These are phyloP conservation scores for Dasyprocta punctata DNA, from an alignment of 2,113 vertebrate genomes.

Conservation along the genomic window DNA sequence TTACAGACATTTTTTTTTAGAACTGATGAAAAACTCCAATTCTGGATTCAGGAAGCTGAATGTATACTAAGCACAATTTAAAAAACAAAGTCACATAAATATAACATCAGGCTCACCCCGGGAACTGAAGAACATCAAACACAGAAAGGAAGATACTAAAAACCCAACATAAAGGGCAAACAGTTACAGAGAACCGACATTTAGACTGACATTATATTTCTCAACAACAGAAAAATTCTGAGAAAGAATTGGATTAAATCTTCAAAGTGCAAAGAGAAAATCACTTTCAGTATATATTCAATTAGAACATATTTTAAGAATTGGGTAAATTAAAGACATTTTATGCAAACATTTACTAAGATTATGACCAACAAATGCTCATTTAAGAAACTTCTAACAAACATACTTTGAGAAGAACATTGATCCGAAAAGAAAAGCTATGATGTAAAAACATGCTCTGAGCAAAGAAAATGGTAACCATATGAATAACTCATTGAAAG, in stretches of 20 bases:
- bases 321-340: conserved; percentile 48
- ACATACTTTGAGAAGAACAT: conserved; percentile 35
- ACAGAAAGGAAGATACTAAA: conserved; percentile 25
- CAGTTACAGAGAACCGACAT: conserved; percentile 1
- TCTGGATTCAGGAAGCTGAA: conserved; percentile 3
- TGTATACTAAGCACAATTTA: background rate
- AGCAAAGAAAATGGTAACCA: conserved; percentile 30
- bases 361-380: conserved; percentile 45
- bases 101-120: background rate
- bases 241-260: conserved; percentile 53
- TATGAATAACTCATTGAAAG: conserved; percentile 30
- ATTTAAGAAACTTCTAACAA: conserved; percentile 52
- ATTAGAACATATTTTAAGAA: conserved; percentile 43
- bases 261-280: conserved; percentile 60
- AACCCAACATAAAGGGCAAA: background rate
- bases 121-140: background rate
- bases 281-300: conserved; percentile 1
- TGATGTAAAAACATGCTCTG: background rate
- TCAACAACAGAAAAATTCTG: background rate
- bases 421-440: conserved; percentile 48
- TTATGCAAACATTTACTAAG: conserved; percentile 57
- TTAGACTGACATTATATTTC: conserved; percentile 35
- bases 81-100: background rate
- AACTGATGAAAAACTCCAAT: background rate
- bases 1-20: conserved; percentile 15